These are phyloP conservation scores for Lepilemur ruficaudatus DNA, from an alignment of 2,797 vertebrate genomes.

Conservation along the genomic window DNA sequence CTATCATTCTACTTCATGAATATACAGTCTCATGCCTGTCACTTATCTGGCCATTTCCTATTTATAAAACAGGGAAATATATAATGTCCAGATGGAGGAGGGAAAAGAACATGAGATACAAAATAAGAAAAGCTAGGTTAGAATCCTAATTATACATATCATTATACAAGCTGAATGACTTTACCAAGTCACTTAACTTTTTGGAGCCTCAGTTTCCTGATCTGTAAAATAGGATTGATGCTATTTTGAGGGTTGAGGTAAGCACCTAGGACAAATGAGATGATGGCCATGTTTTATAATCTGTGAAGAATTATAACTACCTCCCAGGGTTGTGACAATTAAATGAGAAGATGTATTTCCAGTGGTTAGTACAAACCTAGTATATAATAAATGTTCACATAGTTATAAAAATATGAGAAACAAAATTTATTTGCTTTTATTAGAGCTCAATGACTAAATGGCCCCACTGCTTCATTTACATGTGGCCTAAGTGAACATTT, in stretches of 20 bases:
- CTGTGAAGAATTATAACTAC: not conserved
- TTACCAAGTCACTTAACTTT: not conserved
- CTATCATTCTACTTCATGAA: not conserved
- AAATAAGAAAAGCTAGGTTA: not conserved
- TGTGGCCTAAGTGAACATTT: not conserved
- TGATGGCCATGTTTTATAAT: not conserved
- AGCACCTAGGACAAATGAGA: slow-evolving; percentile 35
- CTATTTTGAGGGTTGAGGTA: not conserved
- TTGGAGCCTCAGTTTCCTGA: slow-evolving; percentile 43
- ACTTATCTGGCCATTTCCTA: not conserved
- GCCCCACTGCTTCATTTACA: not conserved
- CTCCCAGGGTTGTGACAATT: slow-evolving; percentile 13
- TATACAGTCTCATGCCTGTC: not conserved
- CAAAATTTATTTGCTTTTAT: not conserved
- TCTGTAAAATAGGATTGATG: not conserved
- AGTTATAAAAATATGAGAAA: slow-evolving; percentile 36
- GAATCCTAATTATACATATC: not conserved
- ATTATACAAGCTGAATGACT: not conserved
- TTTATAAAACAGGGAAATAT: not conserved
- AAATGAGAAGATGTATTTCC: slow-evolving; percentile 31
- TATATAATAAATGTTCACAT: slow-evolving; percentile 8
- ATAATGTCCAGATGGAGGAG: not conserved
- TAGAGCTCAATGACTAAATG: not conserved
- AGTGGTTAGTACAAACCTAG: not conserved
- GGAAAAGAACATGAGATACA: not conserved